Conservation (phyloP, 1,140 invertebrate species). For the Adelges cooleyi region DNA sequence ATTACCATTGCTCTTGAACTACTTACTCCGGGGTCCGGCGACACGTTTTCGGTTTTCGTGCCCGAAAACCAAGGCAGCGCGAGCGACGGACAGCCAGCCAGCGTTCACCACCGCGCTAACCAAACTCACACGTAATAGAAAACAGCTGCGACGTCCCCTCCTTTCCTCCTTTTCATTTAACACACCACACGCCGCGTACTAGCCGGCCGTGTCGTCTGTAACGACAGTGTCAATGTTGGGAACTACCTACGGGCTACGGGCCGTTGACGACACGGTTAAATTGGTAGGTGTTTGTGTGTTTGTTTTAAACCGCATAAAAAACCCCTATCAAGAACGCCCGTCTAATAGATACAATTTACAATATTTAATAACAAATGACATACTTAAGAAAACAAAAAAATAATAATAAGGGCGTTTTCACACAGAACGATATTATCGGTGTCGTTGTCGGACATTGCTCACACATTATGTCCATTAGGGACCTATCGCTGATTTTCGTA, state of each 20-base stretch:
- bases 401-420: neutral
- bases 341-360: too few species aligned
- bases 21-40: neutral
- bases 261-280: neutral
- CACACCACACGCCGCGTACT: too few species aligned
- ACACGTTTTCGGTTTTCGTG: neutral
- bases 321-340: too few species aligned
- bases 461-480: neutral
- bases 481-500: neutral
- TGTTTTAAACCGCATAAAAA: too few species aligned
- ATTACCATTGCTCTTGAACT: slow-evolving; percentile 15
- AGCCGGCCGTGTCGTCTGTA: too few species aligned
- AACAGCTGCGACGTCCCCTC: neutral
- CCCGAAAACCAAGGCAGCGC: slow-evolving; percentile 13
- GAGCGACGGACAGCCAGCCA: too few species aligned
- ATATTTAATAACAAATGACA: too few species aligned
- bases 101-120: neutral
- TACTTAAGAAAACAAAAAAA: too few species aligned
- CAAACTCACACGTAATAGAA: neutral
- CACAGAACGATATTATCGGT: neutral
- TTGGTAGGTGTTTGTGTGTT: too few species aligned
- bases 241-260: neutral
- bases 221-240: slow-evolving; percentile 6
- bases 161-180: too few species aligned
- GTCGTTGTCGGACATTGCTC: neutral